Base-by-base conservation (phyloP, 2,113 vertebrate genomes). In the Otis tarda region DNA sequence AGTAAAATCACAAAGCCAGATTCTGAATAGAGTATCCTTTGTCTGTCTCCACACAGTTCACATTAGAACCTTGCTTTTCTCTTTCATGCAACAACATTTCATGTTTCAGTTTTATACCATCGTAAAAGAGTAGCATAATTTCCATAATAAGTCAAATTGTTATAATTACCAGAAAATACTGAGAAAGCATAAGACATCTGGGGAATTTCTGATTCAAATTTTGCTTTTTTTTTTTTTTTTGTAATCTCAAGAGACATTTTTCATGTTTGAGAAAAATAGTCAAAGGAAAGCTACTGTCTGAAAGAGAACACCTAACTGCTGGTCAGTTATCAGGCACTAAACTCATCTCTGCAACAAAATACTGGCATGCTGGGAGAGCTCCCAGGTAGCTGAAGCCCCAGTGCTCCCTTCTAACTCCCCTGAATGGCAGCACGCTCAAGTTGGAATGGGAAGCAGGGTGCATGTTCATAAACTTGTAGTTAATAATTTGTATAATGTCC, bases 111-210 rank as follows among this genome's bases (percentile, higher is more conserved):
- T 96, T 97, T 96, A 97, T 91, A 77, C 89, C 88, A 91, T 91
- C 95, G 90, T 93, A 96, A 92, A 97, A 96, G 87, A 96, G 77
- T 86, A 88, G 82, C 83, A 77, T 84, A 89, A 97, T 97, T 97
- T 97, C 91, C 93, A 96, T 93, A 96, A 93, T 68, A 96, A 91
- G 68, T 94, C 96, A 97, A 94, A 95, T 90, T 93, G 67, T 96
- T 90, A 92, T 92, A 97, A 98, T 97, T 92, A 89, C 83, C 88
- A 96, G 93, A 97, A 98, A 97, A 96, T 95, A 97, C 69, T 89
- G 88, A 96, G 95, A 97, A 96, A 97, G 84, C 83, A 60, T 81
- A 95, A 94, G 86, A 95, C 81, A 96, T 53, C 59, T 55, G 56
- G 43, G 60, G 93, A 96, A 95, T 93, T 97, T 97, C 89, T 73